Percentiles rank a stretch among this genome's conserved stretches.
These are phyloP conservation scores for Geococcyx californianus DNA, from an alignment of 2,113 vertebrate genomes.

Conservation along the genomic window DNA sequence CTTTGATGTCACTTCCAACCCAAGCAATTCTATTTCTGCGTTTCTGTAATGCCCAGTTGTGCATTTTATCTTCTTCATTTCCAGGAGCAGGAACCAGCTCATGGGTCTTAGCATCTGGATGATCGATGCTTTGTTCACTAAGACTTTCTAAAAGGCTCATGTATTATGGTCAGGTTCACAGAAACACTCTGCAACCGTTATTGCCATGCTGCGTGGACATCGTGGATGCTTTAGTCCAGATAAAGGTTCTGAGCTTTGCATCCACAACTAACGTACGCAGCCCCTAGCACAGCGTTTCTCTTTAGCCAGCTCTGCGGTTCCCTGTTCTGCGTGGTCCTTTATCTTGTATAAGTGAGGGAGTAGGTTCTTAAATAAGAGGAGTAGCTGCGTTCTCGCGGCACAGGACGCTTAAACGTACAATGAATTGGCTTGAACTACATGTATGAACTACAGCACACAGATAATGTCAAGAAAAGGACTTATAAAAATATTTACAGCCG, in stretches of 20 bases:
- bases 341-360: not conserved
- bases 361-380: not conserved
- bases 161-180: not conserved
- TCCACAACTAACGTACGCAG: accelerated
- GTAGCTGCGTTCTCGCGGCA: not conserved
- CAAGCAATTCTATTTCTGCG: not conserved
- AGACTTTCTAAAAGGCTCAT: not conserved
- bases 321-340: not conserved
- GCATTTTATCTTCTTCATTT: not conserved
- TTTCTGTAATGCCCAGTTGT: not conserved
- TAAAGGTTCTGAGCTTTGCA: not conserved
- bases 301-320: not conserved
- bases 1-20: too few relatives aligned
- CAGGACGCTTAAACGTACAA: not conserved
- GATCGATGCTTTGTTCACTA: not conserved
- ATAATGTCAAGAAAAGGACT: not conserved
- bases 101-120: not conserved
- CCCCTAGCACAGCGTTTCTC: not conserved
- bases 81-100: not conserved
- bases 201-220: not conserved
- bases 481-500: not conserved
- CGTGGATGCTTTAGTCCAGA: not conserved
- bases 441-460: not conserved
- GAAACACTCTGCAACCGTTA: not conserved
- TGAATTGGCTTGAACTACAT: not conserved